Evolutionary conservation across 2,888 invertebrate species (phyloP), one percentile per base, ranked within the genome.

Genomic region (Pegoplata infirma): DNA sequence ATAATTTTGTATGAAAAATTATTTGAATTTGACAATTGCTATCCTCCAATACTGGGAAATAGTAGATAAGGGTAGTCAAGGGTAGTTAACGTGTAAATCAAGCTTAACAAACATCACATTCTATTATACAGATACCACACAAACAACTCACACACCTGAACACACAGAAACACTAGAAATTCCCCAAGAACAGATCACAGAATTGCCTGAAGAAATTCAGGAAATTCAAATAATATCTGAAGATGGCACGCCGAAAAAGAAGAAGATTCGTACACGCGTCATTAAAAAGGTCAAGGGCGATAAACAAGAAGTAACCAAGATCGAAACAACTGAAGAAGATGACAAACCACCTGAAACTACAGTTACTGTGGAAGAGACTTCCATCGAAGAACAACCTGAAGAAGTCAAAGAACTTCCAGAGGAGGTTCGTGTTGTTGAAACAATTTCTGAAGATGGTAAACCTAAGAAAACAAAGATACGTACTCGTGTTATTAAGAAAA

Each of bases 121-220:
- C 28, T 86, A 88, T 78, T 87, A 85, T 78, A 89, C 88, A 90
- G 80, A 83, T 89, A 71, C 89, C 88, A 59, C 85, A 90, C 76
- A 85, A 86, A 83, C 86, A 89, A 83, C 88, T 89, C 82, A 85
- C 90, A 88, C 82, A 88, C 59, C 85, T 83, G 85, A 86, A 86
- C 88, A 90, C 85, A 88, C 87, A 75, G 67, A 79, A 81, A 87
- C 84, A 88, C 90, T 87, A 88, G 89, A 85, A 51, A 85, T 85
- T 87, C 87, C 77, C 0, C 74, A 81, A 16, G 73, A 80, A 25
- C 19, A 67, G 0, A 61, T 82, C 5, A 19, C 53, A 8, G 82
- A 84, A 25, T 71, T 81, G 46, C 83, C 82, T 0, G 67, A 80
- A 68, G 44, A 71, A 51, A 32, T 55, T 17, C 28, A 23, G 6